phyloP scores from a whole-genome alignment of 2,888 invertebrate genomes.

The Volucella zonaria region DNA sequence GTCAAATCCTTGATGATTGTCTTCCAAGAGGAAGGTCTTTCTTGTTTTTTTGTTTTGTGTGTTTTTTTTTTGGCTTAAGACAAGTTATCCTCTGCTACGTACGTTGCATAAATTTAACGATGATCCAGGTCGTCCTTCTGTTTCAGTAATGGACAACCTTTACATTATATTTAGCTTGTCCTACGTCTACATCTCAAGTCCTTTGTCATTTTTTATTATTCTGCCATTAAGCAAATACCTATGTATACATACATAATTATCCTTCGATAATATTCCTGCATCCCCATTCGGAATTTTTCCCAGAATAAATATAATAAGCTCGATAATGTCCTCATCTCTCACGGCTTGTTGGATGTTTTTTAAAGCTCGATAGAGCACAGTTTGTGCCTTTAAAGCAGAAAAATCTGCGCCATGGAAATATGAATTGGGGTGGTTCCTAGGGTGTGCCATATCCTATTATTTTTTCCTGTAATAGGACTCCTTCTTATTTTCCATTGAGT shows the following conservation, averaged over 20 bases:
- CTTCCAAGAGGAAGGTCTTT: too few species aligned
- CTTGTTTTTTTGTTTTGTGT: too few species aligned
- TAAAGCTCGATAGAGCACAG: conserved; percentile 8
- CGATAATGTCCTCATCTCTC: not conserved
- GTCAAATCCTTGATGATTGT: too few species aligned
- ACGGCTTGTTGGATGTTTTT: not conserved
- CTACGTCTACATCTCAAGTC: too few species aligned
- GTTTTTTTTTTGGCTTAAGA: too few species aligned
- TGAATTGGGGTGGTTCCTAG: conserved; percentile 35
- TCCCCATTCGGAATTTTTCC: conserved; percentile 10
- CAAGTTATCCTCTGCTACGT: too few species aligned
- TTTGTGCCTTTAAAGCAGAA: conserved; percentile 51
- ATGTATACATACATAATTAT: conserved; percentile 14
- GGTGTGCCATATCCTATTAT: conserved; percentile 2
- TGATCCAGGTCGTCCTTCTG: too few species aligned
- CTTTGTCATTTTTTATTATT: not conserved
- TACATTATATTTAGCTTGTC: too few species aligned
- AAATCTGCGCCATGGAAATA: conserved; percentile 38
- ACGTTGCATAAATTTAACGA: too few species aligned
- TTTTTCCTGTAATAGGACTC: conserved; percentile 2
- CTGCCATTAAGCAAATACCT: conserved; percentile 1
- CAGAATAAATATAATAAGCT: conserved; percentile 18
- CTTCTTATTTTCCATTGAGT: not conserved
- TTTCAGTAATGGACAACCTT: too few species aligned
- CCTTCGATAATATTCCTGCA: conserved; percentile 17